Evolutionary conservation across 23 tunicate genomes (phyloP).

Genomic region (Diplosoma virens): DNA sequence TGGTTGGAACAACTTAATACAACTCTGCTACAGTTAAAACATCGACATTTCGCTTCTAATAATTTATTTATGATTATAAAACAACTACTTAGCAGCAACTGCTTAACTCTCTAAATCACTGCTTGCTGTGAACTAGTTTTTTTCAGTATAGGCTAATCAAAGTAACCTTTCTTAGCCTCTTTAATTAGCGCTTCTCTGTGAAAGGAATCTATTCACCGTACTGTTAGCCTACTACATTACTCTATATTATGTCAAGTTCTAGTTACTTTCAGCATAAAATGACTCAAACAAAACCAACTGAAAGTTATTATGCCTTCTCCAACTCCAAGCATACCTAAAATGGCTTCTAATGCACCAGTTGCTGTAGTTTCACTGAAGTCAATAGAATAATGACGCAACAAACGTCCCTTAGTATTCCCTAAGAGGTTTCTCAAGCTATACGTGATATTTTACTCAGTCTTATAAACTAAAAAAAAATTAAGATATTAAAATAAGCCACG

Average conservation of each 20-base stretch:
- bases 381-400: conserved; percentile 15
- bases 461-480: conserved; percentile 11
- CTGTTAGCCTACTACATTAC: background rate
- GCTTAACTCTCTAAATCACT: background rate
- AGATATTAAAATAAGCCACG: conserved; percentile 16
- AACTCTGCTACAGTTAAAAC: background rate
- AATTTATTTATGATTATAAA: too few relatives aligned
- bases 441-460: conserved; percentile 14
- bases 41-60: background rate
- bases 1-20: background rate
- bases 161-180: background rate
- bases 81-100: background rate
- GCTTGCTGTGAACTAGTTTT: background rate
- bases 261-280: background rate
- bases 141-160: background rate
- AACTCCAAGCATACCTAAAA: conserved; percentile 22
- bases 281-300: background rate
- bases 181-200: background rate
- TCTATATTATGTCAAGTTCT: background rate
- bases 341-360: conserved; percentile 6
- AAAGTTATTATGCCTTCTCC: conserved; percentile 8
- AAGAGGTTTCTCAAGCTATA: conserved; percentile 1
- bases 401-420: conserved; percentile 15
- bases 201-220: too few relatives aligned
- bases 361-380: conserved; percentile 20